phyloP scores from a whole-genome alignment of 37 sponge, comb jelly and placozoan genomes.

The Dysidea cf. avara region DNA sequence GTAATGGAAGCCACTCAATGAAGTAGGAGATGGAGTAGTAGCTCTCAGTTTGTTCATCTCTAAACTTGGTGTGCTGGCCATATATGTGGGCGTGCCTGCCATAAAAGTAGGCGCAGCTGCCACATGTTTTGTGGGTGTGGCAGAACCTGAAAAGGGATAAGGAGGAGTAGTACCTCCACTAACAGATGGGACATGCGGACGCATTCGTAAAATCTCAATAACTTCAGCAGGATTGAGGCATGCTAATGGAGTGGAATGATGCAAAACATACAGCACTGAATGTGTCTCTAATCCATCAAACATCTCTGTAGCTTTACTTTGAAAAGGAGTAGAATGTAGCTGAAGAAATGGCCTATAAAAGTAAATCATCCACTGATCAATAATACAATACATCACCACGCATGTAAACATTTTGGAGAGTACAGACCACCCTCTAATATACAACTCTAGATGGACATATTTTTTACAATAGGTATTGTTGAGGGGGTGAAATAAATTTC shows the following conservation, averaged over 20 bases:
- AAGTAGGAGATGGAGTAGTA: slow-evolving; percentile 11
- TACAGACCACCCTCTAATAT: no score
- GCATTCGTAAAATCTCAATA: slow-evolving; percentile 72
- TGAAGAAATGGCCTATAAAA: no score
- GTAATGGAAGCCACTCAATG: background rate
- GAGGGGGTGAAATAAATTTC: no score
- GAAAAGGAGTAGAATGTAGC: no score
- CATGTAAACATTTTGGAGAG: no score
- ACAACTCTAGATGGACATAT: no score
- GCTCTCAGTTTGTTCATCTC: background rate
- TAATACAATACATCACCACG: no score
- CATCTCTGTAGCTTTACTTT: slow-evolving; percentile 65
- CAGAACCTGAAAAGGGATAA: slow-evolving; percentile 43
- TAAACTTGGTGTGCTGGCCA: no score
- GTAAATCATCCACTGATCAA: no score
- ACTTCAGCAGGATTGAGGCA: slow-evolving; percentile 77
- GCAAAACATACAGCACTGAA: slow-evolving; percentile 86
- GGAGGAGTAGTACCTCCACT: slow-evolving; percentile 35
- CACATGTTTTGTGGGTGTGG: slow-evolving; percentile 43
- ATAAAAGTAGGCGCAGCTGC: background rate
- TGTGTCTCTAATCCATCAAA: slow-evolving; percentile 90
- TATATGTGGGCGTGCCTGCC: no score
- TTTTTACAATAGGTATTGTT: no score
- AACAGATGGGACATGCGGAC: slow-evolving; percentile 54
- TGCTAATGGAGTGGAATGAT: slow-evolving; percentile 81